phyloP scores from a whole-genome alignment of 2,113 vertebrate species.

The Anhinga anhinga region DNA sequence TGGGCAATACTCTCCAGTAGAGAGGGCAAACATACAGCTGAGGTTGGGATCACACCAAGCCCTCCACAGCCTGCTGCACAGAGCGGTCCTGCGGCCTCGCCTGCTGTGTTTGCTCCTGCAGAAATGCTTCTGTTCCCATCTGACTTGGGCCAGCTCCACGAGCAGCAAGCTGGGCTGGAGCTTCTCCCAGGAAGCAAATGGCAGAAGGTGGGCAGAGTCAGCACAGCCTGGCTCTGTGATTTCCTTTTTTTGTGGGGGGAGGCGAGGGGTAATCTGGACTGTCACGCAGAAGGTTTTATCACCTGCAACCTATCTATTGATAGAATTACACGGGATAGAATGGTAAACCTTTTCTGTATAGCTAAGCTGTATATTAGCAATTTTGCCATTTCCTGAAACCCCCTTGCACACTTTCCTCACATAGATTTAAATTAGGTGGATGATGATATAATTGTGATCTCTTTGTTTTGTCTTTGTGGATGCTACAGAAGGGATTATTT shows the following conservation, averaged over 20 bases:
- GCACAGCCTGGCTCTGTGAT: neutral
- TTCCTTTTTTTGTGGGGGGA: fast-evolving
- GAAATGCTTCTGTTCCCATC: neutral
- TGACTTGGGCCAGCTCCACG: neutral
- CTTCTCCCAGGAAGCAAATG: neutral
- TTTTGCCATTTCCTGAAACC: neutral
- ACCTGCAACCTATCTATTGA: neutral
- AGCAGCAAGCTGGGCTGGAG: neutral
- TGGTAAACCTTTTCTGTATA: neutral
- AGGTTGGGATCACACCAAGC: neutral
- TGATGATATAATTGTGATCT: neutral
- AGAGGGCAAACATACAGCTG: neutral
- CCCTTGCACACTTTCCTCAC: neutral
- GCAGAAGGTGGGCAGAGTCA: neutral
- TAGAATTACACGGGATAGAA: neutral
- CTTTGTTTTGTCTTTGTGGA: neutral
- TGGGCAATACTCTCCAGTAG: neutral
- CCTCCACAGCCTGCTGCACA: neutral
- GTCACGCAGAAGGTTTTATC: neutral
- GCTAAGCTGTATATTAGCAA: neutral
- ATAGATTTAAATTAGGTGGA: neutral
- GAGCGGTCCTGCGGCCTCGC: fast-evolving
- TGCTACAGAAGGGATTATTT: neutral
- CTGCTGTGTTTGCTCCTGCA: neutral
- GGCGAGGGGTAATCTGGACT: neutral